Conservation (phyloP, 2,888 invertebrate species). For the Slavum lentiscoides region DNA sequence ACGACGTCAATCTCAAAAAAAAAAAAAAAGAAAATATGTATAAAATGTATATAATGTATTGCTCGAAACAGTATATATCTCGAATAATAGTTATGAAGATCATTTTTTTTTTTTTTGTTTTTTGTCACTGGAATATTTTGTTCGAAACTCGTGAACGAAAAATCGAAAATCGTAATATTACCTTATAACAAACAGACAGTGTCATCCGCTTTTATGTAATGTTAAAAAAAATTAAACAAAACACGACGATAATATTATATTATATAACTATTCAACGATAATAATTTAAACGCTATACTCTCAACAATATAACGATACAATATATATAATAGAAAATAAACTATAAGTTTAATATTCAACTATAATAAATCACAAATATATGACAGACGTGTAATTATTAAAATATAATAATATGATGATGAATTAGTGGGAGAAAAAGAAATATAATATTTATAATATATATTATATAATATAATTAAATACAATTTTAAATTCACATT, state of each 20-base stretch:
- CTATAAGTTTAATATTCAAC: conserved; percentile 51
- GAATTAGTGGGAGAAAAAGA: conserved; percentile 18
- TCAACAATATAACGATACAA: conserved; percentile 51
- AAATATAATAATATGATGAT: conserved; percentile 42
- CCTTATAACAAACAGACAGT: too few relatives aligned
- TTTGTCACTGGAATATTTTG: neutral
- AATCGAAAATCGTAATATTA: neutral
- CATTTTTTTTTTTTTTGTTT: neutral
- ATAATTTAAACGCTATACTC: conserved; percentile 51
- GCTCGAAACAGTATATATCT: conserved; percentile 1
- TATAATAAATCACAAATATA: conserved; percentile 50
- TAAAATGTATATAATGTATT: conserved; percentile 26
- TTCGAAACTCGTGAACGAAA: conserved; percentile 27
- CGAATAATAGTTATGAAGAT: neutral
- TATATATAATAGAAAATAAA: conserved; percentile 52
- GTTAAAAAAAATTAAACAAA: conserved; percentile 14
- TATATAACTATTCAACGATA: conserved; percentile 51
- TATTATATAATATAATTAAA: conserved; percentile 1
- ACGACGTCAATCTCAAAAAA: conserved; percentile 1
- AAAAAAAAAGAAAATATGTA: neutral
- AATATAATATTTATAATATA: neutral
- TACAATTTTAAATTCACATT: conserved; percentile 33
- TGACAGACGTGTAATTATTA: conserved; percentile 33
- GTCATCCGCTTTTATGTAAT: neutral
- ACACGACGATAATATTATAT: conserved; percentile 17